Evolutionary conservation across 2,888 invertebrate species (phyloP).

Genomic region (Scotopteryx bipunctaria): DNA sequence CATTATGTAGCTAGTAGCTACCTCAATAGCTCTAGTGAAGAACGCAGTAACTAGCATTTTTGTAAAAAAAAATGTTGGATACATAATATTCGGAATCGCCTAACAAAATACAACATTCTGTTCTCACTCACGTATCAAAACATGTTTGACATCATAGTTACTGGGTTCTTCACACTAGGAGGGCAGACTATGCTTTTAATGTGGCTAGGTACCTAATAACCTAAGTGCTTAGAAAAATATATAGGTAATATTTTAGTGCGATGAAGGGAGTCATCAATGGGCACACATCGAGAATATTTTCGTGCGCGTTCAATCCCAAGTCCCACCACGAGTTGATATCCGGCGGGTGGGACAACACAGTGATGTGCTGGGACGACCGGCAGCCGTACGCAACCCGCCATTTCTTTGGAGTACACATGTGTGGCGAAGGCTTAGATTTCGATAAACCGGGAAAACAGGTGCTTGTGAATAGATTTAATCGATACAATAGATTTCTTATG

Average conservation of each 20-base stretch:
- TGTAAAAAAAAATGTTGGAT: no score
- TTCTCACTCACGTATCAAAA: no score
- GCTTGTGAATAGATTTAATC: constrained; percentile 5
- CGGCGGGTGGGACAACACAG: constrained; percentile 86
- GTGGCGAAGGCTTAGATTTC: constrained; percentile 87
- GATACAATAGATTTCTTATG: not conserved
- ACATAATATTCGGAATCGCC: no score
- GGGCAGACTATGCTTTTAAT: no score
- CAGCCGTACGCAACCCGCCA: constrained; percentile 84
- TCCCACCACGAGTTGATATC: constrained; percentile 86
- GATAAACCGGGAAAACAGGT: constrained; percentile 85
- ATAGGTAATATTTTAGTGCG: constrained; percentile 55
- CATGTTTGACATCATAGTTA: no score
- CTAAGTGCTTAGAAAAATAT: no score
- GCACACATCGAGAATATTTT: constrained; percentile 85
- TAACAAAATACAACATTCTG: no score
- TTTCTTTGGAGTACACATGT: constrained; percentile 85
- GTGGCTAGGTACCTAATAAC: not conserved
- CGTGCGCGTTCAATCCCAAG: constrained; percentile 86
- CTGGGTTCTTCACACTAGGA: no score
- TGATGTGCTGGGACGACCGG: constrained; percentile 87
- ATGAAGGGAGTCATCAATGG: constrained; percentile 79
- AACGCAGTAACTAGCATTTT: no score
- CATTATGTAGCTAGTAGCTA: no score
- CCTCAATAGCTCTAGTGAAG: no score